Conservation (phyloP, 2,797 vertebrate genomes). For the Pitangus sulphuratus region DNA sequence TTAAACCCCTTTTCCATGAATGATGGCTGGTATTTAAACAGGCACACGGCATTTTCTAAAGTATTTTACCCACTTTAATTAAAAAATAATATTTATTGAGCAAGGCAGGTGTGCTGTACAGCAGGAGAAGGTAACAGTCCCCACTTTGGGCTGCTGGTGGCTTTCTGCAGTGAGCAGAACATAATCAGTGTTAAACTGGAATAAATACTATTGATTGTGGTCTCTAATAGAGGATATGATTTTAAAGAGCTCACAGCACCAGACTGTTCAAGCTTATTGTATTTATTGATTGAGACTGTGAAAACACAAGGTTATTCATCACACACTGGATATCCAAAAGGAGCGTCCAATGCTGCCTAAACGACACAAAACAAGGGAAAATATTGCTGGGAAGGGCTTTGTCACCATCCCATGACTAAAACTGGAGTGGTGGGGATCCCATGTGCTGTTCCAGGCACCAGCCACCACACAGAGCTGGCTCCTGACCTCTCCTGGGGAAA, state of each 20-base stretch:
- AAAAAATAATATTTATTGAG: constrained; percentile 19
- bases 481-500: background rate
- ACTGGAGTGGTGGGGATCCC: background rate
- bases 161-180: background rate
- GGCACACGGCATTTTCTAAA: background rate
- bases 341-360: background rate
- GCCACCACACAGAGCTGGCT: background rate
- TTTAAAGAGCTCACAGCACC: constrained; percentile 20
- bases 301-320: background rate
- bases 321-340: background rate
- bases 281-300: constrained; percentile 2
- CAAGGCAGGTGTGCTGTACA: background rate
- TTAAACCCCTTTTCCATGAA: background rate
- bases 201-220: constrained; percentile 7
- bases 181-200: constrained; percentile 24
- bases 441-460: fast-evolving
- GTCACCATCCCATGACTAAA: background rate
- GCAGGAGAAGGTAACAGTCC: background rate
- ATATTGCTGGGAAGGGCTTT: background rate
- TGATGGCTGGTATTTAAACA: constrained; percentile 1
- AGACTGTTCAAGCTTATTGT: background rate
- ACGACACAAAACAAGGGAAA: fast-evolving
- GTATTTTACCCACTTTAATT: constrained; percentile 1
- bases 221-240: background rate
- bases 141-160: background rate